These are phyloP conservation scores for Atrichornis clamosus DNA, from an alignment of 2,113 vertebrate species.

Conservation along the genomic window DNA sequence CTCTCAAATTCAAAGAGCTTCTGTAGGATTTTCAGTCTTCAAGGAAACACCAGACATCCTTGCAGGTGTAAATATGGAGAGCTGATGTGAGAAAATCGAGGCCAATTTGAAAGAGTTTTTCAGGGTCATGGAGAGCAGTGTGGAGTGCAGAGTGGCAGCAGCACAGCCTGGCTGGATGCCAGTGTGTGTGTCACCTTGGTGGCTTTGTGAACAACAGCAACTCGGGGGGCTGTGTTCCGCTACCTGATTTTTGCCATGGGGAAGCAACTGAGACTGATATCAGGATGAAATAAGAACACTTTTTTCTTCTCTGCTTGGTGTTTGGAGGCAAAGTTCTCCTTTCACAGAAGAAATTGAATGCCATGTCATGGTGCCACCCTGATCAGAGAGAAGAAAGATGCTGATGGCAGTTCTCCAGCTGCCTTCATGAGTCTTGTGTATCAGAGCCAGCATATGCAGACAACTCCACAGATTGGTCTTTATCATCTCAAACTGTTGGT, in stretches of 20 bases:
- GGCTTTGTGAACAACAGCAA: background rate
- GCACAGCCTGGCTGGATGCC: background rate
- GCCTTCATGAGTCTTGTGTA: background rate
- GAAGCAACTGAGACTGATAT: background rate
- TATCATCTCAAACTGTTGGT: background rate
- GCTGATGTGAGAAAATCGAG: background rate
- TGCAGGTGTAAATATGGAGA: background rate
- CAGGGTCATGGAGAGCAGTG: background rate
- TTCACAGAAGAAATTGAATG: background rate
- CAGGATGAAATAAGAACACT: background rate
- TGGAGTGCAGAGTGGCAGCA: background rate
- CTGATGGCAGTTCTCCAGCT: background rate
- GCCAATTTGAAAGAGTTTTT: background rate
- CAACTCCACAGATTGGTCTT: background rate
- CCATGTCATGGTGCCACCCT: background rate
- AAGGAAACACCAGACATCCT: background rate
- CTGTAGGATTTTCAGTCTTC: conserved; percentile 4
- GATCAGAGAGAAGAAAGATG: background rate
- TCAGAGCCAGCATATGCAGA: background rate
- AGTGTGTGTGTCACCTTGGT: accelerated
- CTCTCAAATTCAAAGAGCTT: background rate
- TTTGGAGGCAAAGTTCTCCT: background rate
- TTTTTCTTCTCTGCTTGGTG: background rate
- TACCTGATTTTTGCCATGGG: background rate
- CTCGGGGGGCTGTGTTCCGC: background rate